Base-by-base conservation (phyloP, 2,888 invertebrate species). In the Aphidoletes aphidimyza region DNA sequence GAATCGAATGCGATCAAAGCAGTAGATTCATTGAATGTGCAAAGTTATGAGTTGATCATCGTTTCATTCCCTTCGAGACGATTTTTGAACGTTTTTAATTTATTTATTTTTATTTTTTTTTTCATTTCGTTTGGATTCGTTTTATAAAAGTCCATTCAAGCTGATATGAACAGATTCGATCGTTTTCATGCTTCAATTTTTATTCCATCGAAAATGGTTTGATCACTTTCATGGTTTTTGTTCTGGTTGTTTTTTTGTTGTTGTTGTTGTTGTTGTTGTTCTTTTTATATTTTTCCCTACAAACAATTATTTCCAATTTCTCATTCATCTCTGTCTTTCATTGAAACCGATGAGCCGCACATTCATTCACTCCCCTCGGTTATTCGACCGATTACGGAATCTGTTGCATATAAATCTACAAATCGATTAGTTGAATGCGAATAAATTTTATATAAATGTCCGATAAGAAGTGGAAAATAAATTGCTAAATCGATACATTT, bases 391-490 rank as follows among this genome's bases (percentile, higher is more conserved):
- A 54, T 6, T 3, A 54, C 22, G 54, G 22, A 54, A 54, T 69
- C 6, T 47, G 11, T 54, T 11, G 54, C 14, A 69, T 69, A 69
- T 69, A 69, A 69, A 69, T 69, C 69, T n/a, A 81, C 81, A 81
- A 81, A 81, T 81, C 81, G 81, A 81, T 81, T 81, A 81, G 81
- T 37, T 19, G 37, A 81, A 81, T 22, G 22, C 37, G 81, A 81
- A 81, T 81, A 81, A 81, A 81, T 81, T 81, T 81, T 81, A 81
- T 81, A 81, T 81, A 81, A 81, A 81, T 81, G 81, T 81, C 81
- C 81, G 81, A 37, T 36, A 81, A 81, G 37, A 37, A 37, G 37
- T 37, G 17, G 81, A 36, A 81, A 81, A 81, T 81, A 81, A 81
- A 81, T 81, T 81, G 37, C 37, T 81, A 81, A 81, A 81, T 81